Base-by-base conservation (phyloP, 2,113 vertebrate genomes). In the Oncorhynchus clarkii region DNA sequence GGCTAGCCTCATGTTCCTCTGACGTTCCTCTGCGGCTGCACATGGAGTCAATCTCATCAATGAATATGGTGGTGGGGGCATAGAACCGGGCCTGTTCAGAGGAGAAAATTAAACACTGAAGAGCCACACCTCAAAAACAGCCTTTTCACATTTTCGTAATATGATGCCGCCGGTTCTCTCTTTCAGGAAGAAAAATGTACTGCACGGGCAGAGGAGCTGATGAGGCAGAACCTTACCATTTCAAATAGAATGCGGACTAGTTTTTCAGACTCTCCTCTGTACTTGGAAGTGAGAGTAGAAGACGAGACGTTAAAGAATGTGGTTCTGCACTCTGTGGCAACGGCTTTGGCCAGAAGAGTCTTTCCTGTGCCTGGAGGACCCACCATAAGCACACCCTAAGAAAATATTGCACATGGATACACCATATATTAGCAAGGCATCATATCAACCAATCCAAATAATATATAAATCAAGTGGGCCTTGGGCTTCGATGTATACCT, bases 251-350 rank as follows among this genome's bases (percentile, higher is more conserved):
- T 94, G 54, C 97, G 96, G 65, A 99, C 97, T 26, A 99, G 94
- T 84, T 99, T 99, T 89, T 99, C 98, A 6, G 97, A 99, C 89
- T 99, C 97, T 78, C 98, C 98, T 90, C 97, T 93, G 91, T 99
- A 99, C 85, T 99, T 99, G 80, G 97, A 99, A 78, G 97, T 98
- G 72, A 99, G 96, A 0, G 98, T 99, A 5, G 97, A 99, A 0
- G 97, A 99, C 31, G 97, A 99, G 67, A 99, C 92, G 2, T 98
- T 99, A 90, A 99, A 99, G 92, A 99, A 99, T 0, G 97, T 99
- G 77, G 97, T 99, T 90, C 95, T 96, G 92, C 97, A 99, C 88
- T 99, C 97, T 0, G 98, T 99, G 14, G 98, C 97, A 12, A 99
- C 97, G 4, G 98, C 98, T 94, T 99, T 99, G 68, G 98, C 98